Percentiles rank a stretch among this genome's conserved stretches.
phyloP scores from a whole-genome alignment of 2,888 invertebrate species.

The Saturnia japonica region DNA sequence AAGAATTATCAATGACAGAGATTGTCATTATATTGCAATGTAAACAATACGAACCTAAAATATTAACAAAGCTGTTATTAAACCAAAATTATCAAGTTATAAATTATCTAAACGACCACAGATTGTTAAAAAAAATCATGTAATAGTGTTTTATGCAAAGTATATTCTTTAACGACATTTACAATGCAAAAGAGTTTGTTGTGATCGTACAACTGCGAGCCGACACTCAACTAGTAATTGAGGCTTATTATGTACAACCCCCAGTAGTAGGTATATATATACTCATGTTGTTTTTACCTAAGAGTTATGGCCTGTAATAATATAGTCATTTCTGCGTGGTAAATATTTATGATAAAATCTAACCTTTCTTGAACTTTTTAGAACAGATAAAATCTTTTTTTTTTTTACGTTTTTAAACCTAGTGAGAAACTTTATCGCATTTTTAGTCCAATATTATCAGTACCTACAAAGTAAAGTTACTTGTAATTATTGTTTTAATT shows the following conservation, averaged over 20 bases:
- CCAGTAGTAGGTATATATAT: background rate
- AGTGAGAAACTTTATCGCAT: background rate
- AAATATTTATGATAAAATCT: background rate
- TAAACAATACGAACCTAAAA: no score
- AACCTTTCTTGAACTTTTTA: background rate
- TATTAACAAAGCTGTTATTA: no score
- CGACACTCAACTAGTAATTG: slow-evolving; percentile 1
- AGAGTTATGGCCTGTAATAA: background rate
- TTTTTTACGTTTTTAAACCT: background rate
- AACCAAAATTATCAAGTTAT: no score
- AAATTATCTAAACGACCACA: no score
- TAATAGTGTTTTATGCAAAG: background rate
- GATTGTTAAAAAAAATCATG: no score
- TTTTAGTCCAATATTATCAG: background rate
- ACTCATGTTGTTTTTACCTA: background rate
- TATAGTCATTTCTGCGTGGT: background rate
- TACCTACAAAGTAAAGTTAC: no score
- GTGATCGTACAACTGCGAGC: background rate
- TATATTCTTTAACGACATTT: background rate
- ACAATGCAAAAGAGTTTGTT: background rate
- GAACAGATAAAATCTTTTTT: background rate
- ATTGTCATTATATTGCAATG: no score
- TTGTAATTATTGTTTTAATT: no score
- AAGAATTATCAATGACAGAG: no score
- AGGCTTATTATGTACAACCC: background rate